A percentile compares a stretch with the other conserved stretches of the same genome.
Evolutionary conservation across 2,888 invertebrate species (phyloP).

Genomic region (Shargacucullia verbasci): DNA sequence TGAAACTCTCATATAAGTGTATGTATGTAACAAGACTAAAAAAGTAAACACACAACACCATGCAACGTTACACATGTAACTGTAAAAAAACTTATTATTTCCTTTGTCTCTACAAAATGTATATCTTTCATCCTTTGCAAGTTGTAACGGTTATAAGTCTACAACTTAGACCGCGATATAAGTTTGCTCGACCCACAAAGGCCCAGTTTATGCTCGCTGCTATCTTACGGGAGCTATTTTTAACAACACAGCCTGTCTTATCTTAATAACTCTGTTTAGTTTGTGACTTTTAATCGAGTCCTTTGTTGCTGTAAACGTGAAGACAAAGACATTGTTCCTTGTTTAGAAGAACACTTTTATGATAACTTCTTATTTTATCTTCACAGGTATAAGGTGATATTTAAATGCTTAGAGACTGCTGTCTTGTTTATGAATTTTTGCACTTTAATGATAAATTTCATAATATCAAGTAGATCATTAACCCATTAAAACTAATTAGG

Average conservation of each 20-base stretch:
- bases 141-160: constrained; percentile 12
- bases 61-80: too few species aligned
- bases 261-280: constrained; percentile 71
- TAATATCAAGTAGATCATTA: too few species aligned
- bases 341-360: constrained; percentile 18
- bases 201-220: constrained; percentile 60
- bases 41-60: too few species aligned
- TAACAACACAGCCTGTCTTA: constrained; percentile 66
- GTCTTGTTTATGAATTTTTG: too few species aligned
- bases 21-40: too few species aligned
- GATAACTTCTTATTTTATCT: constrained; percentile 16
- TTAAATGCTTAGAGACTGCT: background rate
- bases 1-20: too few species aligned
- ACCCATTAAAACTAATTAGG: too few species aligned
- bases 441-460: too few species aligned
- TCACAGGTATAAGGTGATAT: constrained; percentile 3
- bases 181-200: constrained; percentile 68
- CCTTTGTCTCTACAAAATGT: constrained; percentile 14
- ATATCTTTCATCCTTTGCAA: background rate
- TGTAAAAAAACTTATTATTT: too few species aligned
- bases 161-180: constrained; percentile 55
- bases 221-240: constrained; percentile 69
- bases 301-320: constrained; percentile 53
- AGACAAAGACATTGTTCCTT: constrained; percentile 39
- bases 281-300: constrained; percentile 69